Percentiles rank a stretch among this genome's conserved stretches.
Evolutionary conservation across 1,140 invertebrate genomes (phyloP).

Genomic region (Bombus confusus): DNA sequence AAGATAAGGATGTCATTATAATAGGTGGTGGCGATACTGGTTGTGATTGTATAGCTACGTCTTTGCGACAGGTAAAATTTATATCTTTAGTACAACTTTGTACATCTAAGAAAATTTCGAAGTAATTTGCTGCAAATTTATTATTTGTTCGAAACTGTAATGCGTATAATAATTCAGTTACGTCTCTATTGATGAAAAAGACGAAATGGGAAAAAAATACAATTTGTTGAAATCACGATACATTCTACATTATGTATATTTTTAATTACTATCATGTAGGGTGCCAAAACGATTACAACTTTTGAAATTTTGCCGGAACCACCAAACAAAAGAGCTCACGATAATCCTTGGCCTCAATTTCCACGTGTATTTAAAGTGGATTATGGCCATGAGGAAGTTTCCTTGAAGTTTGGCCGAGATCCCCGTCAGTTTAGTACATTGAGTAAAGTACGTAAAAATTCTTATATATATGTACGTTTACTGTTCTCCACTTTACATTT

Average conservation of each 20-base stretch:
- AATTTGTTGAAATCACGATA: too few species aligned
- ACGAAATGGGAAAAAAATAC: too few species aligned
- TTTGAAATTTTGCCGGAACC: conserved; percentile 99
- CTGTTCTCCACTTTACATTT: too few species aligned
- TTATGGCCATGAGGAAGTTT: conserved; percentile 99
- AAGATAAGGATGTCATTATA: conserved; percentile 97
- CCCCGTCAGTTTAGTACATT: conserved; percentile 96
- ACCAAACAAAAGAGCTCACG: conserved; percentile 88
- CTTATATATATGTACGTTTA: not conserved
- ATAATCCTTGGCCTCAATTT: conserved; percentile 99
- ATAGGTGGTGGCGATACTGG: conserved; percentile 99
- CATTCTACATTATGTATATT: not conserved
- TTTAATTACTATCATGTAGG: conserved; percentile 80
- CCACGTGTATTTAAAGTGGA: conserved; percentile 98
- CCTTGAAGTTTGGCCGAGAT: conserved; percentile 94
- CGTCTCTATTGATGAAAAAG: not conserved
- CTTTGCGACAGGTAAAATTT: conserved; percentile 90
- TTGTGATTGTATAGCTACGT: conserved; percentile 99
- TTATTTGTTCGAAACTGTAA: not conserved
- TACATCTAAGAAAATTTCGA: not conserved
- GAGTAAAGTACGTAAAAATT: conserved; percentile 87
- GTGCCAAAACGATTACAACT: conserved; percentile 97
- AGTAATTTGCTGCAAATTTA: not conserved
- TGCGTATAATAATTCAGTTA: not conserved
- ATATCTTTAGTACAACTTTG: not conserved